phyloP scores from a whole-genome alignment of 1,140 invertebrate species.

The Pentalonia nigronervosa region DNA sequence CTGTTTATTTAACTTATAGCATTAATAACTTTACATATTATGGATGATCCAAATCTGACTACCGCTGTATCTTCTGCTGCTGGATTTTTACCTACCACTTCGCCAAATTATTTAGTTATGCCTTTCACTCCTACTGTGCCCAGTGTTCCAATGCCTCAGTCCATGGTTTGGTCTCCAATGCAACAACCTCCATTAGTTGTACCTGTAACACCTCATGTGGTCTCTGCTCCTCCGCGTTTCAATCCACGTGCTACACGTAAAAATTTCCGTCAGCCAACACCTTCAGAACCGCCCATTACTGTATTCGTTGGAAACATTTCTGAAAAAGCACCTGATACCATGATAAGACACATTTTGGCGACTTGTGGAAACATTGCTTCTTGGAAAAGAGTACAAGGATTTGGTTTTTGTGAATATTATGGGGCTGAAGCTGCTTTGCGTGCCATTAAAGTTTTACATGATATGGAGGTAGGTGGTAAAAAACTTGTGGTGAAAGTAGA shows the following conservation, averaged over 20 bases:
- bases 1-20: constrained; percentile 14
- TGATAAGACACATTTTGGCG: constrained; percentile 90
- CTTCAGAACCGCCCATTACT: constrained; percentile 84
- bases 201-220: constrained; percentile 50
- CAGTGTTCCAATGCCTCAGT: constrained; percentile 39
- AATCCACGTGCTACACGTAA: constrained; percentile 36
- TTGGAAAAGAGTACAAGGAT: constrained; percentile 97
- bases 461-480: constrained; percentile 92
- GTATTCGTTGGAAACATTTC: constrained; percentile 99
- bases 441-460: constrained; percentile 92
- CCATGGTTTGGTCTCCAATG: constrained; percentile 46
- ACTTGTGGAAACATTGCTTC: constrained; percentile 91
- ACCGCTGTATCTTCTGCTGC: background rate
- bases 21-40: background rate
- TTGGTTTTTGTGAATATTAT: constrained; percentile 97
- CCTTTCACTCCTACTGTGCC: constrained; percentile 50
- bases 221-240: constrained; percentile 47
- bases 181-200: constrained; percentile 38
- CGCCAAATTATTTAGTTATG: constrained; percentile 51
- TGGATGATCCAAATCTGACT: constrained; percentile 49
- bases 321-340: constrained; percentile 91
- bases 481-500: constrained; percentile 96
- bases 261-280: constrained; percentile 33
- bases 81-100: constrained; percentile 45
- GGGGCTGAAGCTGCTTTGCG: constrained; percentile 93